Percentiles rank a stretch among this genome's conserved stretches.
Conservation (phyloP, 2,113 vertebrate genomes). For the Petaurus breviceps region DNA sequence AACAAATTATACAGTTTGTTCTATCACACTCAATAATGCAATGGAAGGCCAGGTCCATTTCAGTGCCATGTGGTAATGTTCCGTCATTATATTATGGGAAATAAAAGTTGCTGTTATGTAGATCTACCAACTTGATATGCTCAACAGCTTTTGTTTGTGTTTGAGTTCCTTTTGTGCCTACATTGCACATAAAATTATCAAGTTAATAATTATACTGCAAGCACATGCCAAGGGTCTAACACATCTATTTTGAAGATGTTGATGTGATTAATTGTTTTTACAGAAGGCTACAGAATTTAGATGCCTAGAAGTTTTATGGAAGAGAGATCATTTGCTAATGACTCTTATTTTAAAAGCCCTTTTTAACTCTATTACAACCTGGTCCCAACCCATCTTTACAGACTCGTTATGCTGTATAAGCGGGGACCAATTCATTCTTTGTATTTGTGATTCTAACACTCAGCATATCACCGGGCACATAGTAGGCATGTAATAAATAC, state of each 20-base stretch:
- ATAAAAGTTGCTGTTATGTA: conserved; percentile 62
- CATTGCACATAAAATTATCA: conserved; percentile 68
- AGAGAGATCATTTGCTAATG: neutral
- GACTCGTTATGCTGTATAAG: neutral
- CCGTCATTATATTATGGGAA: conserved; percentile 64
- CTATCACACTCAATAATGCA: conserved; percentile 50
- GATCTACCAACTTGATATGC: conserved; percentile 15
- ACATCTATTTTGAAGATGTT: conserved; percentile 43
- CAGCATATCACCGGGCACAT: neutral
- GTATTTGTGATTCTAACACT: neutral
- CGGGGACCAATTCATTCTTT: neutral
- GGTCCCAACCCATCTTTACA: neutral
- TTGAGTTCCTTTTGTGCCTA: conserved; percentile 53
- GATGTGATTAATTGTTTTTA: conserved; percentile 48
- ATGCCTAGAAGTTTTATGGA: conserved; percentile 28
- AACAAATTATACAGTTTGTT: conserved; percentile 68
- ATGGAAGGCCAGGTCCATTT: conserved; percentile 53
- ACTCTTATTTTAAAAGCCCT: neutral
- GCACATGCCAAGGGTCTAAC: conserved; percentile 55
- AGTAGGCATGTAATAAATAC: neutral
- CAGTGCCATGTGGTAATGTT: conserved; percentile 28
- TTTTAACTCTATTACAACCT: neutral
- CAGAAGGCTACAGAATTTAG: conserved; percentile 36
- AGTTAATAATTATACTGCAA: conserved; percentile 67
- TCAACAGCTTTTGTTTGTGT: conserved; percentile 54